phyloP scores from a whole-genome alignment of 2,113 vertebrate species.

The Dromaius novaehollandiae region DNA sequence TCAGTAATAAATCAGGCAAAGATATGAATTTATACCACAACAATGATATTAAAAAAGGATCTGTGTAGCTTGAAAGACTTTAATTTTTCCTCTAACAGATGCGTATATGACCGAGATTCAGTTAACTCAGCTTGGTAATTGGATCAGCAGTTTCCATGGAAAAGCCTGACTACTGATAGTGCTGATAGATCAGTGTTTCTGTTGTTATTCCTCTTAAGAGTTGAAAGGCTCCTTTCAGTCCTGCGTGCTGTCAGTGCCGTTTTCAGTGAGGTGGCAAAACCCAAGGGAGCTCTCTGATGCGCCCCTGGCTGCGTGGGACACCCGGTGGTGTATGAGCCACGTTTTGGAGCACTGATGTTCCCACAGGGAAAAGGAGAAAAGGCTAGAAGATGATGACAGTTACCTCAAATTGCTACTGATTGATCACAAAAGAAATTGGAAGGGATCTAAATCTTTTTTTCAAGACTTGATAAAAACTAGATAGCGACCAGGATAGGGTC shows the following conservation, averaged over 20 bases:
- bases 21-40: neutral
- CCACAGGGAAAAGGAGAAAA: neutral
- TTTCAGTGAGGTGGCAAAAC: neutral
- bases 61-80: neutral
- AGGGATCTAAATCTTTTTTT: neutral
- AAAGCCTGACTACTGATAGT: neutral
- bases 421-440: neutral
- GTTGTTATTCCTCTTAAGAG: neutral
- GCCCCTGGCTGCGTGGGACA: neutral
- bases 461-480: neutral
- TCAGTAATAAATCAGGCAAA: neutral
- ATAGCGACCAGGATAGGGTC: neutral
- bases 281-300: rapidly evolving
- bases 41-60: neutral
- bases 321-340: rapidly evolving
- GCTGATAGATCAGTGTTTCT: neutral
- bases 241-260: neutral
- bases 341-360: neutral
- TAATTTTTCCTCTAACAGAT: neutral
- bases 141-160: neutral
- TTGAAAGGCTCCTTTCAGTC: neutral
- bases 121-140: neutral
- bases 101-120: neutral
- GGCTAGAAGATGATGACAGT: neutral
- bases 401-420: neutral